Evolutionary conservation across 1,140 invertebrate species (phyloP).

Genomic region (Bombus consobrinus): DNA sequence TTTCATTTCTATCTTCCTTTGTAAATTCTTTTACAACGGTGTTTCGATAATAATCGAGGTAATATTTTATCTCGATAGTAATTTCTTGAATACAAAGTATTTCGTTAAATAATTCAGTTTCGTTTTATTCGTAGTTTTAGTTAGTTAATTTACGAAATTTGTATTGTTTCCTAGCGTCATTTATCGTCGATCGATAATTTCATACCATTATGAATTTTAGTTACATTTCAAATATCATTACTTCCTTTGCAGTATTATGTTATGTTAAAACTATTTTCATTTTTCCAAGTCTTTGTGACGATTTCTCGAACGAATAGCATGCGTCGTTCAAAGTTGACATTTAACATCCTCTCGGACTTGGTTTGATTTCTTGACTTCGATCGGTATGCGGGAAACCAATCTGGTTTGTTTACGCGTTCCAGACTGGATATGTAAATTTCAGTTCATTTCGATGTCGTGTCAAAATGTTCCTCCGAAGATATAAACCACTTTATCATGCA

Average conservation of each 20-base stretch:
- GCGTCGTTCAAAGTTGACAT: not conserved
- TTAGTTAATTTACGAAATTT: too few relatives aligned
- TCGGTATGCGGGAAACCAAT: conserved; percentile 14
- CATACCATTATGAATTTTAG: too few relatives aligned
- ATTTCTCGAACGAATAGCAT: not conserved
- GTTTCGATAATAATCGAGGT: too few relatives aligned
- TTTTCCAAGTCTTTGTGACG: not conserved
- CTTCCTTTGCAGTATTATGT: not conserved
- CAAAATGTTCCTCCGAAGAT: conserved; percentile 12
- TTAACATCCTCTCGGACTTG: not conserved
- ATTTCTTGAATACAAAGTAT: too few relatives aligned
- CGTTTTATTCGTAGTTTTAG: too few relatives aligned
- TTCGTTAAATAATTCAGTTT: too few relatives aligned
- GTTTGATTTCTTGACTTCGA: not conserved
- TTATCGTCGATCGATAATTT: too few relatives aligned
- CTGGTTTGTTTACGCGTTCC: conserved; percentile 6
- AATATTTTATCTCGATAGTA: too few relatives aligned
- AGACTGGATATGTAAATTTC: conserved; percentile 45
- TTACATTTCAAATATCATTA: too few relatives aligned
- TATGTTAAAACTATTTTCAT: not conserved
- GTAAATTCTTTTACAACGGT: not conserved
- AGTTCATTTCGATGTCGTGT: not conserved
- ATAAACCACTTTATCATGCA: conserved; percentile 20
- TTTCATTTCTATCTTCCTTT: not conserved
- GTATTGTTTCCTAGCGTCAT: too few relatives aligned